Evolutionary conservation across 2,888 invertebrate genomes (phyloP), one percentile per base, ranked within the genome.

Genomic region (Cartodere bifasciata): DNA sequence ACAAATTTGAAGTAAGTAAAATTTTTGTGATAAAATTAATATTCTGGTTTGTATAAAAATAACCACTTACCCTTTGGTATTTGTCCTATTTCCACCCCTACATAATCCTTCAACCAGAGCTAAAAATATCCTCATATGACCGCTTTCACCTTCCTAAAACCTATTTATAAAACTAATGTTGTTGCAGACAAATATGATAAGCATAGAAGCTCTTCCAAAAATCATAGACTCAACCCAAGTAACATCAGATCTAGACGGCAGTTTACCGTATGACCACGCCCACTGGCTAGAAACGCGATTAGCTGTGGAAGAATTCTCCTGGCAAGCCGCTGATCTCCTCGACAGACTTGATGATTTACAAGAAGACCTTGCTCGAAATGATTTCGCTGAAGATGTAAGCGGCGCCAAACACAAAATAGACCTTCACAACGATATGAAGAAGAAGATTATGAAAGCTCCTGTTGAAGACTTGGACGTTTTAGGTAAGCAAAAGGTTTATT

Each of bases 281-380:
- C 88, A 87, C 56, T 98, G 97, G 97, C 84, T 97, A 50, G 94
- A 97, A 53, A 77, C 90, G 39, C 71, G 97, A 60, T 63, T 92
- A 62, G 88, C 90, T 34, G 73, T 94, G 48, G 95, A 97, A 64
- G 91, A 92, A 55, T 85, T 95, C 60, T 81, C 86, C 48, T 94
- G 92, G 90, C 90, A 91, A 65, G 87, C 91, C 2, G 81, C 86
- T 28, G 95, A 97, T 58, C 70, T 94, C 40, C 69, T 94, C 38
- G 90, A 91, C 56, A 74, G 90, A 40, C 69, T 95, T 37, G 94
- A 95, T 51, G 88, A 91, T 53, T 67, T 94, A 39, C 86, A 91
- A 55, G 90, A 91, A 55, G 91, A 92, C 58, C 71, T 97, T 31
- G 84, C 84, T 31, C 75, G 90, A 42, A 88, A 86, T 42, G 92